Base-by-base conservation (phyloP, 2,113 vertebrate species). In the Saccopteryx bilineata region DNA sequence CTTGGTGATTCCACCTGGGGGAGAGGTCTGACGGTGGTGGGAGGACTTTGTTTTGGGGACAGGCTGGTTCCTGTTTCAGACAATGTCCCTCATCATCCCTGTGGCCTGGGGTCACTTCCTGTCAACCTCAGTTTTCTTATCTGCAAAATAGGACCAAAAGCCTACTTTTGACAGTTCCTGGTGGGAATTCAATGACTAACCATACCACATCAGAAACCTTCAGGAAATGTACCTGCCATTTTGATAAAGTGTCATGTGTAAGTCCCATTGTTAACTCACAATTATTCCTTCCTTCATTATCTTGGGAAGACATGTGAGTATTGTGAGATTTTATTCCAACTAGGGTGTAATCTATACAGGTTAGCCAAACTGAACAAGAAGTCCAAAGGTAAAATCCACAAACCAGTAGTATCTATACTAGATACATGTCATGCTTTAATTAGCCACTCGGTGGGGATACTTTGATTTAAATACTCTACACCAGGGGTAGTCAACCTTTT, bases 111-210 rank as follows among this genome's bases (percentile, higher is more conserved):
- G 10, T 18, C 50, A 28, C 61, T 63, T 83, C 50, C 21, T 63
- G 2, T n/a, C 92, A 83, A 56, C n/a, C 39, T 94, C 19, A 5
- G 9, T 80, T 87, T 93, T 92, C 48, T 94, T 23, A 61, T 33
- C 19, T 96, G n/a, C 15, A 95, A 68, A 68, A 72, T 10, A 61
- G 28, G 72, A 68, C n/a, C 8, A 23, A 80, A 9, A 84, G 8
- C 7, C 28, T 54, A 74, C 28, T 82, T 82, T 74, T 48, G 11
- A 58, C n/a, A 60, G 4, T 39, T 10, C 50, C 50, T 79, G 24
- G 5, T 83, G 24, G 33, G 48, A 69, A 71, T 46, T 91, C 21
- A 60, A 0, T 52, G 69, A 60, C 31, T 58, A 24, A 28, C 1
- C 3, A 61, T 61, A 4, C 31, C 26, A n/a, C 26, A 10, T 76